These are phyloP conservation scores for Thereuonema tuberculata DNA, from an alignment of 1,140 invertebrate species.

Conservation along the genomic window DNA sequence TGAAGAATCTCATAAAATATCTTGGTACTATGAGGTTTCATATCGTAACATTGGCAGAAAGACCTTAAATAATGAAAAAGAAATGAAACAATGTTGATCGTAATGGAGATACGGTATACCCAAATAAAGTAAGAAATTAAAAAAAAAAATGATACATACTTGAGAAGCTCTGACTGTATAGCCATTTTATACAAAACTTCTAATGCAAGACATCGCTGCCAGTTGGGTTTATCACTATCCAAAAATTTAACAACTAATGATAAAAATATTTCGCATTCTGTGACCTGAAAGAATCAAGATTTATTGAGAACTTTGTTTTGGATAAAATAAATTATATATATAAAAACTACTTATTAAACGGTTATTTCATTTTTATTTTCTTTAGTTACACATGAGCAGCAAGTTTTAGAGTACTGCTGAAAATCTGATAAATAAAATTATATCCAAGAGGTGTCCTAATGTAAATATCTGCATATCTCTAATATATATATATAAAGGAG, in stretches of 20 bases:
- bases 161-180: conserved; percentile 70
- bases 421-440: too few species aligned
- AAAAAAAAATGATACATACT: too few species aligned
- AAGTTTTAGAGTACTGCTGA: too few species aligned
- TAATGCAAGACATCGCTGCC: conserved; percentile 86
- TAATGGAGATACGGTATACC: neutral
- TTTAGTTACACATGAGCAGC: too few species aligned
- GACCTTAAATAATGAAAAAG: conserved; percentile 41
- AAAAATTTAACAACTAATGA: conserved; percentile 93
- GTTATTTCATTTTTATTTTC: neutral
- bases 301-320: conserved; percentile 2
- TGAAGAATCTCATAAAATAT: conserved; percentile 90
- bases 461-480: too few species aligned
- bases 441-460: too few species aligned
- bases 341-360: conserved; percentile 5
- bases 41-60: conserved; percentile 88
- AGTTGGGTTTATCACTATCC: conserved; percentile 87
- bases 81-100: too few species aligned
- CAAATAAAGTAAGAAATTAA: neutral
- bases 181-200: conserved; percentile 93
- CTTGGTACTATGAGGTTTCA: conserved; percentile 81
- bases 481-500: too few species aligned
- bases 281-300: conserved; percentile 42
- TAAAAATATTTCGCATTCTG: conserved; percentile 97
- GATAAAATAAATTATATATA: conserved; percentile 12